Evolutionary conservation across 2,888 invertebrate species (phyloP).

Genomic region (Eudasyphora cyanicolor): DNA sequence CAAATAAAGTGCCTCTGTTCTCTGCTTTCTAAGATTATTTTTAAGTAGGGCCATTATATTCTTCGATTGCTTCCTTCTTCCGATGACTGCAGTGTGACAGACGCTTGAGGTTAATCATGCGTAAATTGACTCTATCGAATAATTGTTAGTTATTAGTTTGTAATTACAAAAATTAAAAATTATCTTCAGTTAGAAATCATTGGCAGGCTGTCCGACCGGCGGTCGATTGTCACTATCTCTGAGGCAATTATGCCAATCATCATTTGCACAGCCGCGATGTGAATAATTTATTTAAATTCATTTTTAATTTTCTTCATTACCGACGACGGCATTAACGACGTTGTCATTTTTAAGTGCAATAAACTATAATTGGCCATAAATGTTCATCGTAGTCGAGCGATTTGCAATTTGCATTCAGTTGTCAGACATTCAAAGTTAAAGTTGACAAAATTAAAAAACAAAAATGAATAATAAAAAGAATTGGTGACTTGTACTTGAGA

Average conservation of each 20-base stretch:
- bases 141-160: not conserved
- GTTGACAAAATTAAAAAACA: not conserved
- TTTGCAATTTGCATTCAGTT: not conserved
- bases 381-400: not conserved
- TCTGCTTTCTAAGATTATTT: too few relatives aligned
- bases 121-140: not conserved
- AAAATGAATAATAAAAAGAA: not conserved
- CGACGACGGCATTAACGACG: not conserved
- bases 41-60: too few relatives aligned
- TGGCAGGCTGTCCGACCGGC: not conserved
- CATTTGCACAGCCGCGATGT: not conserved
- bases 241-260: not conserved
- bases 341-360: slow-evolving; percentile 19
- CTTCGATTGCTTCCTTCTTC: too few relatives aligned
- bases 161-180: not conserved
- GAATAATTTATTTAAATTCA: slow-evolving; percentile 31
- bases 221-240: not conserved
- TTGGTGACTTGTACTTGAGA: slow-evolving; percentile 6
- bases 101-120: not conserved
- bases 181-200: not conserved
- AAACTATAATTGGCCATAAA: slow-evolving; percentile 33
- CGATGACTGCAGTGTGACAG: too few relatives aligned
- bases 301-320: slow-evolving; percentile 19
- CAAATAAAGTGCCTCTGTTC: too few relatives aligned
- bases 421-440: not conserved